Evolutionary conservation across 2,797 vertebrate species (phyloP).

Genomic region (Schizopygopsis malacanthus): DNA sequence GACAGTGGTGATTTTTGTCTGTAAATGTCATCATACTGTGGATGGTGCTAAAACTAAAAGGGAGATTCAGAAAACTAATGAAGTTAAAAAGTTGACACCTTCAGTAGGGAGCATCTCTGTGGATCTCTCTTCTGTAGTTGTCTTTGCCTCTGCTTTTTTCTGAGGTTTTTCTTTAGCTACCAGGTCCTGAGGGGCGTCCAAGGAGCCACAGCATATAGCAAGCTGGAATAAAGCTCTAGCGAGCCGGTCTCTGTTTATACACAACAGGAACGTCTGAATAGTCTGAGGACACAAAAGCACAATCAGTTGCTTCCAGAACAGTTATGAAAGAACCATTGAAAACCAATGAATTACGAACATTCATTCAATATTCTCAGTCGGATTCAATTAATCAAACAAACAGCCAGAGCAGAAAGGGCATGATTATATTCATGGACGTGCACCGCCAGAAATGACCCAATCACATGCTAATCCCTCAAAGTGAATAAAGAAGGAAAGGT

Average conservation of each 20-base stretch:
- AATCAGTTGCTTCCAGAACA: background rate
- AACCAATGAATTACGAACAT: background rate
- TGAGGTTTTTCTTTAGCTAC: conserved; percentile 72
- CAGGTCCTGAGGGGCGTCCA: conserved; percentile 76
- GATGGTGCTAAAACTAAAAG: background rate
- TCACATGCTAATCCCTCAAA: background rate
- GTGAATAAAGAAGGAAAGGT: background rate
- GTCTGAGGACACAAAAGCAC: conserved; percentile 61
- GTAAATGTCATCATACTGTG: background rate
- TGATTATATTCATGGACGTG: background rate
- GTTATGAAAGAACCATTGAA: background rate
- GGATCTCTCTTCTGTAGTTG: conserved; percentile 57
- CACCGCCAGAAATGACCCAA: background rate
- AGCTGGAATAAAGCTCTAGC: conserved; percentile 78
- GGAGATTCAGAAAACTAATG: background rate
- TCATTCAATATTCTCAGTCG: background rate
- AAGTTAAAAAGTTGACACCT: conserved; percentile 66
- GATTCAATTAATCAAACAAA: background rate
- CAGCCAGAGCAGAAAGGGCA: background rate
- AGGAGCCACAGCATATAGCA: conserved; percentile 80
- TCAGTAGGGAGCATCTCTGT: conserved; percentile 69
- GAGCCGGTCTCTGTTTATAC: conserved; percentile 71
- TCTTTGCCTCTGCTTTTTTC: conserved; percentile 55
- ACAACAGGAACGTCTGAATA: conserved; percentile 74
- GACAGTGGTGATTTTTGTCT: background rate